Base-by-base conservation (phyloP, 2,888 invertebrate species). In the Pseudolycoriella hygida region DNA sequence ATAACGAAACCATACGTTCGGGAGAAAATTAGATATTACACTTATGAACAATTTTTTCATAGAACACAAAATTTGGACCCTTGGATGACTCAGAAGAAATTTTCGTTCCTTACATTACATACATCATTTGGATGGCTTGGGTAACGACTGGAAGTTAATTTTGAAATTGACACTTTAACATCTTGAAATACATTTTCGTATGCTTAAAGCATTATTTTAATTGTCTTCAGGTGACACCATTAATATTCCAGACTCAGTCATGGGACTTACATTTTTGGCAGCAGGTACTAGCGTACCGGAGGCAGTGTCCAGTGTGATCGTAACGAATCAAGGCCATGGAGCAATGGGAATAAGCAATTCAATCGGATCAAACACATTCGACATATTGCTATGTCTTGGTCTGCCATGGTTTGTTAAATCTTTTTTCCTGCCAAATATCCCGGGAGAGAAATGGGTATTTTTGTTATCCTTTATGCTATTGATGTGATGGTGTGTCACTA, bases 251-350 rank as follows among this genome's bases (percentile, higher is more conserved):
- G 87, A 88, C 61, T 82, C 85, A 25, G 82, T 88, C 12, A 85
- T 86, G 68, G 88, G 88, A 1, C 68, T 89, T 46, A 86, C 86
- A 3, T 79, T 88, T 54, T 68, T 88, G 20, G 87, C 88, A 1
- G 83, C 84, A 2, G 88, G 88, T 40, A 87, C 85, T 50, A 85
- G 85, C 56, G 74, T 89, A 1, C 88, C 89, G 1, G 89, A 89
- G 67, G 85, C 85, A 1, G 82, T 88, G 1, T 82, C 87, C 31
- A 85, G 85, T 58, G 75, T 88, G 8, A 74, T 88, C 42, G 87
- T 89, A 1, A 79, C 86, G 2, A 77, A 77, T 55, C 82, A 83
- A 72, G 88, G 83, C 73, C 67, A 58, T 49, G 53, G 56, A n/a
- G 51, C 50, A 18, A 57, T 57, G 55, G 85, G 84, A 0, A 72